A percentile compares a stretch with the other conserved stretches of the same genome.
phyloP scores from a whole-genome alignment of 2,797 vertebrate genomes.

The Geotrypetes seraphini region DNA sequence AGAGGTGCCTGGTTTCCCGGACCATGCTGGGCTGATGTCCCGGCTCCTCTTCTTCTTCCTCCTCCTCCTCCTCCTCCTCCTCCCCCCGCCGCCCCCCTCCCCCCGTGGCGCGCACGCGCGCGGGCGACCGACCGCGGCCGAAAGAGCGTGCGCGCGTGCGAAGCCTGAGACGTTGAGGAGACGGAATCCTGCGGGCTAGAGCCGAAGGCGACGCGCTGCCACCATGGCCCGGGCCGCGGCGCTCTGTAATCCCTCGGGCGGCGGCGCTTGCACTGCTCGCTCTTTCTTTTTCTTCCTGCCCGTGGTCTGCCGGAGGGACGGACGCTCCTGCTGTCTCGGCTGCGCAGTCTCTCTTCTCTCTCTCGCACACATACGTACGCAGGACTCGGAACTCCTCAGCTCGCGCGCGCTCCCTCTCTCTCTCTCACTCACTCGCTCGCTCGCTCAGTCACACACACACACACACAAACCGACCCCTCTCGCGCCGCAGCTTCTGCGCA shows the following conservation, averaged over 20 bases:
- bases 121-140: constrained; percentile 37
- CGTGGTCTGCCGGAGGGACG: constrained; percentile 32
- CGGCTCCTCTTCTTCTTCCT: constrained; percentile 60
- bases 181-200: too few species aligned
- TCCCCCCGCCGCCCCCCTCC: constrained; percentile 54
- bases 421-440: too few species aligned
- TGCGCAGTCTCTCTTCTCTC: constrained; percentile 35
- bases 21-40: constrained; percentile 86
- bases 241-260: constrained; percentile 35
- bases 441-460: too few species aligned
- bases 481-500: constrained; percentile 6
- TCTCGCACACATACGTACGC: constrained; percentile 34
- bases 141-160: too few species aligned
- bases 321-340: too few species aligned
- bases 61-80: constrained; percentile 63
- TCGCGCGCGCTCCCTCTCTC: constrained; percentile 24
- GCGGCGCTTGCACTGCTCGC: constrained; percentile 43
- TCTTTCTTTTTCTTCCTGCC: constrained; percentile 42
- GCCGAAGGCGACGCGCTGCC: constrained; percentile 31
- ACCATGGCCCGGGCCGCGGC: constrained; percentile 20
- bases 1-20: constrained; percentile 98
- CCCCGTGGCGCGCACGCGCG: constrained; percentile 49
- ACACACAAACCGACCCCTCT: constrained; percentile 7
- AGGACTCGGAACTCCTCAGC: constrained; percentile 32
- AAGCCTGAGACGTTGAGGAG: too few species aligned